Evolutionary conservation across 1,140 invertebrate genomes (phyloP).

Genomic region (Aphis gossypii): DNA sequence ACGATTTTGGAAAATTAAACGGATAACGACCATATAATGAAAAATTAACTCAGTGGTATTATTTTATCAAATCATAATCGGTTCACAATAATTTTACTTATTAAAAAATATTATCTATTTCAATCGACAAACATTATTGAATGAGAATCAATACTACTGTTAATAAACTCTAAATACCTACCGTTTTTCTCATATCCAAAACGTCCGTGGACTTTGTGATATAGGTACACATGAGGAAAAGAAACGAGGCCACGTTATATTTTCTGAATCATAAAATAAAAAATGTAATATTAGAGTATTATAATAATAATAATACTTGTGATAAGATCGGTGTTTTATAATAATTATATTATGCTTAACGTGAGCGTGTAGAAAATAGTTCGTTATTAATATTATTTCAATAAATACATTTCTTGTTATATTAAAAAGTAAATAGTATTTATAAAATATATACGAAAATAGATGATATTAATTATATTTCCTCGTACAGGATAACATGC

Average conservation of each 20-base stretch:
- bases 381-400: background rate
- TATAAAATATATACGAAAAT: background rate
- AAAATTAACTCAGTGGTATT: background rate
- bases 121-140: background rate
- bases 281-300: background rate
- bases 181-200: conserved; percentile 19
- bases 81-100: background rate
- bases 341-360: background rate
- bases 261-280: conserved; percentile 6
- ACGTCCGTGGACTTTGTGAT: conserved; percentile 51
- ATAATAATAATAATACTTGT: too few species aligned
- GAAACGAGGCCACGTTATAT: conserved; percentile 7
- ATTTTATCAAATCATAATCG: background rate
- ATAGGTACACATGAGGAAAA: background rate
- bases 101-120: background rate
- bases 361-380: background rate
- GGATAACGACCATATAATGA: background rate
- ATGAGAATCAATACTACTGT: background rate
- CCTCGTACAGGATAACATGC: background rate
- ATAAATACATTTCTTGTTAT: background rate
- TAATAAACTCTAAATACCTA: background rate
- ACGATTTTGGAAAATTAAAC: background rate
- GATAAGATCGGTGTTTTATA: background rate
- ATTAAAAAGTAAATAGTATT: background rate
- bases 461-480: background rate